Conservation (phyloP, 2,888 invertebrate genomes). For the Hydroisotoma schaefferi region DNA sequence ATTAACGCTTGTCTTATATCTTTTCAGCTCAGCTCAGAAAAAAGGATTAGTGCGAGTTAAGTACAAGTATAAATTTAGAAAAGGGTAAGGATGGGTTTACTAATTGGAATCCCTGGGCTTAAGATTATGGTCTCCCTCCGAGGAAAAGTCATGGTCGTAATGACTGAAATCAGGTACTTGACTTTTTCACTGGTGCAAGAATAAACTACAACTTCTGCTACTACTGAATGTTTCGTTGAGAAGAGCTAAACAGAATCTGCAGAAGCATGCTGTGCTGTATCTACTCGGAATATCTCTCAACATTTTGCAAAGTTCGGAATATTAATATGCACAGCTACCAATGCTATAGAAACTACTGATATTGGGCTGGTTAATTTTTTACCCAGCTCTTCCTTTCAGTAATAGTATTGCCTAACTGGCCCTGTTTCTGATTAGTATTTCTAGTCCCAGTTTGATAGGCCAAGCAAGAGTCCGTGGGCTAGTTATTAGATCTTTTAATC, state of each 20-base stretch:
- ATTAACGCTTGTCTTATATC: slow-evolving; percentile 48
- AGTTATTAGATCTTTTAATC: slow-evolving; percentile 49
- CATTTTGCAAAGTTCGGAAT: too few species aligned
- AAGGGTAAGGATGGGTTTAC: slow-evolving; percentile 36
- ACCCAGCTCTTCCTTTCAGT: too few species aligned
- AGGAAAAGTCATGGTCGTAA: slow-evolving; percentile 18
- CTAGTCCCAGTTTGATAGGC: neutral
- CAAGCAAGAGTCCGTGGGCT: slow-evolving; percentile 23
- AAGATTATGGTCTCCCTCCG: slow-evolving; percentile 17
- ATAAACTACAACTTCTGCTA: too few species aligned
- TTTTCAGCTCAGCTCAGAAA: slow-evolving; percentile 17
- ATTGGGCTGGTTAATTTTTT: too few species aligned
- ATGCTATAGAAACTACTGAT: too few species aligned
- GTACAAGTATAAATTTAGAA: slow-evolving; percentile 43
- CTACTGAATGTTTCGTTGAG: neutral
- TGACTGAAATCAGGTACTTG: slow-evolving; percentile 34
- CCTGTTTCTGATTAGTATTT: neutral
- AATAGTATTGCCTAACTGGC: too few species aligned
- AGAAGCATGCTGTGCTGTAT: too few species aligned
- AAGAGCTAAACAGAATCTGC: too few species aligned
- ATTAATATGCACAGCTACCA: too few species aligned
- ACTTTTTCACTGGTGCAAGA: slow-evolving; percentile 10
- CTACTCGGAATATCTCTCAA: too few species aligned
- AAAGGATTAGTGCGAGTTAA: slow-evolving; percentile 28
- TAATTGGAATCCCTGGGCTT: slow-evolving; percentile 47